Conservation (phyloP, 2,888 invertebrate genomes). For the Netelia virgata region DNA sequence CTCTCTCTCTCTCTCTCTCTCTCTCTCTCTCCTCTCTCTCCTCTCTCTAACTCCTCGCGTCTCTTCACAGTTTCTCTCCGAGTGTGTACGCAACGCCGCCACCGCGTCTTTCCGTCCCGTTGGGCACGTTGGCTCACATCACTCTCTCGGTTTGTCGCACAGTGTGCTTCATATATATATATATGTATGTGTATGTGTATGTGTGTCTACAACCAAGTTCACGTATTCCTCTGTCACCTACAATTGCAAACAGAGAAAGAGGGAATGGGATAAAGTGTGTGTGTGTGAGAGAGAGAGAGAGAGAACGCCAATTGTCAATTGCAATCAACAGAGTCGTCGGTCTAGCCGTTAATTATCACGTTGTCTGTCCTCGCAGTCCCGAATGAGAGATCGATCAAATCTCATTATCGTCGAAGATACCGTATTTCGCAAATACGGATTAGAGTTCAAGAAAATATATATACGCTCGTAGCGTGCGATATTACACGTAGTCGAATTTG, state of each 20-base stretch:
- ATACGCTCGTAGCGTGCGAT: neutral
- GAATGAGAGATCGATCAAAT: constrained; percentile 3
- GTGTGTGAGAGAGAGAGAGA: neutral
- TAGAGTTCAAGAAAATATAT: neutral
- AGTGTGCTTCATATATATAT: constrained; percentile 8
- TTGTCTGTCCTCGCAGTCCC: neutral
- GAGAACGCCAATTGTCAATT: constrained; percentile 22
- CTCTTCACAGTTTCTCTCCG: constrained; percentile 37
- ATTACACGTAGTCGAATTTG: neutral
- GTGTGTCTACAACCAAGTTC: neutral
- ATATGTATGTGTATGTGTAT: neutral
- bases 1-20: constrained; percentile 48
- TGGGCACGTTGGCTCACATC: constrained; percentile 59
- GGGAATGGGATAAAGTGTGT: neutral
- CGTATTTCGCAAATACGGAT: neutral
- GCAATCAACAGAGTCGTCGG: constrained; percentile 28
- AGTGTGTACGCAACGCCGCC: constrained; percentile 19
- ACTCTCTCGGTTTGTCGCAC: constrained; percentile 34
- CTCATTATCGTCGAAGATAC: constrained; percentile 18
- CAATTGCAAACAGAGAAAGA: constrained; percentile 16
- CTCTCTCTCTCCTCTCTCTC: constrained; percentile 44
- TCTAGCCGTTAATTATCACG: constrained; percentile 27
- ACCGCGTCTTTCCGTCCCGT: constrained; percentile 58
- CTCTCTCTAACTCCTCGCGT: constrained; percentile 17
- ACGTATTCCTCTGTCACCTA: constrained; percentile 24